Evolutionary conservation across 2,797 vertebrate species (phyloP), one percentile per base, ranked within the genome.

Genomic region (Limnodromus scolopaceus): DNA sequence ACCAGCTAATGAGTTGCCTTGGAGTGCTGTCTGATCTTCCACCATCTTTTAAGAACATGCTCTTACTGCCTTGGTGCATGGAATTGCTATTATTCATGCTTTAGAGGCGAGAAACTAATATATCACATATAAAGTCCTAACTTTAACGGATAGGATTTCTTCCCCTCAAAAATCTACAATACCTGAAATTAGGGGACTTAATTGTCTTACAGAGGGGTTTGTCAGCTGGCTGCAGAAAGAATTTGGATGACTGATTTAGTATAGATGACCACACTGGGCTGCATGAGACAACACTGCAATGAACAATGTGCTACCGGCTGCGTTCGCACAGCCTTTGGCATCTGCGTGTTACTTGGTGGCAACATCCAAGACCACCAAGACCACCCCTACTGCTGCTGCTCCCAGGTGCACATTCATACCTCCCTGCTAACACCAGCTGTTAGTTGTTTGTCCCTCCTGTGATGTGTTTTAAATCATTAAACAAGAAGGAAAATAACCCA

Each of bases 271-370:
- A 28, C 34, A 12, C 45, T 46, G 36, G 19, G 8, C 13, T 77
- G 24, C n/a, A 16, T 8, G 28, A 54, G 25, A 36, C 45, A 54
- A 12, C 1, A 13, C 28, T 49, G 22, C 7, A 30, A 11, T 16
- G 77, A 58, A 3, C 28, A 49, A 3, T 2, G 13, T 16, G 10
- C 9, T 23, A 1, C 28, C 17, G 53, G 15, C 32, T 77, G 55
- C 17, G 15, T 28, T 65, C 41, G 48, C 12, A 3, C 0, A 5
- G 34, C 36, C 28, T 77, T 54, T 94, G 51, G 5, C n/a, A 51
- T 16, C 34, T 74, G 4, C 0, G 0, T 8, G 11, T 61, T 15
- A 7, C 5, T 10, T n/a, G 34, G 22, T 41, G 51, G 36, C 25
- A 64, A 43, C 24, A 28, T 43, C 39, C 18, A 71, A 39, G 63